Conservation (phyloP, 2,797 vertebrate species). For the Chanos chanos region DNA sequence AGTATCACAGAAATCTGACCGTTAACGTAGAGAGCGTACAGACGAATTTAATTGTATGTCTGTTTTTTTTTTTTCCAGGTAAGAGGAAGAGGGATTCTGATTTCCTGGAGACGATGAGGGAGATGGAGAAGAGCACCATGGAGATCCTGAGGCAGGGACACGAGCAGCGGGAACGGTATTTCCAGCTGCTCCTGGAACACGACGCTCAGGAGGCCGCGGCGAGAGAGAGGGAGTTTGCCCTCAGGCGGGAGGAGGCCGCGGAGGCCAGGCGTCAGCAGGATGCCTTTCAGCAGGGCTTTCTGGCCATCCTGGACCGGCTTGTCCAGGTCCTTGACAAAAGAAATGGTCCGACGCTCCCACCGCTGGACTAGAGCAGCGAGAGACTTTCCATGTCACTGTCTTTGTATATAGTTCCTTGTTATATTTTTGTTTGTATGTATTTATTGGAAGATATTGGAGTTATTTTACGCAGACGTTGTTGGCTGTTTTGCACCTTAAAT, state of each 20-base stretch:
- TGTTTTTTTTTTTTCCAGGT: background rate
- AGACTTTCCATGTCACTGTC: too few species aligned
- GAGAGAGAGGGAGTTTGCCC: constrained; percentile 5
- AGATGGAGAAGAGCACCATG: constrained; percentile 1
- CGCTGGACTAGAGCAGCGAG: too few species aligned
- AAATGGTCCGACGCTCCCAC: too few species aligned
- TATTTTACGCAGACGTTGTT: too few species aligned
- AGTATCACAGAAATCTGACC: too few species aligned
- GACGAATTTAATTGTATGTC: too few species aligned
- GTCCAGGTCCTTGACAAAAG: too few species aligned
- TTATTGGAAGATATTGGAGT: too few species aligned
- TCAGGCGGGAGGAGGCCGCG: background rate
- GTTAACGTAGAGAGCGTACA: too few species aligned
- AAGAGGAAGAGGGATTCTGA: background rate
- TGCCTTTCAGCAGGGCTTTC: constrained; percentile 16
- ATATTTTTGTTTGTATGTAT: too few species aligned
- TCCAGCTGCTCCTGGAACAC: constrained; percentile 8
- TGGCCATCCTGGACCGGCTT: background rate
- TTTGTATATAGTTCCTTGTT: too few species aligned
- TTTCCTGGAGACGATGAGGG: background rate
- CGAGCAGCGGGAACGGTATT: constrained; percentile 1
- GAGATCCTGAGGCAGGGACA: constrained; percentile 9
- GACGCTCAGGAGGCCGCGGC: constrained; percentile 1
- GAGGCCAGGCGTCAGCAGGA: constrained; percentile 4
- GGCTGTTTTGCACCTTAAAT: too few species aligned